A percentile compares a stretch with the other conserved stretches of the same genome.
phyloP scores from a whole-genome alignment of 2,888 invertebrate genomes.

The Fragum fragum region DNA sequence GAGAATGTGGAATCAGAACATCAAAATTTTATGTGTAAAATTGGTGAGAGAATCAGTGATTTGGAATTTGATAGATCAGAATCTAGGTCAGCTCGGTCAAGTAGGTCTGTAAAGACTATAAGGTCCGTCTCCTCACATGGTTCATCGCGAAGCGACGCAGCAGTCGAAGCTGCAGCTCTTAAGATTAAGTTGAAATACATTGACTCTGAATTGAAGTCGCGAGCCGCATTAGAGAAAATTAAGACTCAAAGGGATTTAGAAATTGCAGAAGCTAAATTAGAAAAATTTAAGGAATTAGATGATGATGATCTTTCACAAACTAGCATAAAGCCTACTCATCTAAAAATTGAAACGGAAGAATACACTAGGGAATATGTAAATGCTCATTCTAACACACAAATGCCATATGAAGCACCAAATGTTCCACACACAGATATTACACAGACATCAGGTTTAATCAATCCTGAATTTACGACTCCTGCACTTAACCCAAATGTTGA shows the following conservation, averaged over 20 bases:
- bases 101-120: not conserved
- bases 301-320: not conserved
- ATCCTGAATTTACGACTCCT: not conserved
- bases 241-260: conserved; percentile 8
- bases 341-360: not conserved
- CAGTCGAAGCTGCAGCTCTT: too few relatives aligned
- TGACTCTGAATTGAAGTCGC: conserved; percentile 6
- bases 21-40: not conserved
- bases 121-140: not conserved
- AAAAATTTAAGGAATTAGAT: not conserved
- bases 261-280: conserved; percentile 14
- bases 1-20: not conserved
- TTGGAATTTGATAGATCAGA: not conserved
- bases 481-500: not conserved
- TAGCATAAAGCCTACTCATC: not conserved
- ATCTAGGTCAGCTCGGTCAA: not conserved
- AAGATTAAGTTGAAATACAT: conserved; percentile 22
- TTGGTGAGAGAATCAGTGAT: not conserved
- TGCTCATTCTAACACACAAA: not conserved
- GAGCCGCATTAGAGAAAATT: conserved; percentile 21
- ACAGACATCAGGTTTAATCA: not conserved
- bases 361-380: conserved; percentile 3
- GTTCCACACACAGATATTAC: not conserved
- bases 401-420: not conserved
- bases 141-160: conserved; percentile 2